Evolutionary conservation across 1,140 invertebrate species (phyloP), one percentile per base, ranked within the genome.

Genomic region (Spodoptera litura): DNA sequence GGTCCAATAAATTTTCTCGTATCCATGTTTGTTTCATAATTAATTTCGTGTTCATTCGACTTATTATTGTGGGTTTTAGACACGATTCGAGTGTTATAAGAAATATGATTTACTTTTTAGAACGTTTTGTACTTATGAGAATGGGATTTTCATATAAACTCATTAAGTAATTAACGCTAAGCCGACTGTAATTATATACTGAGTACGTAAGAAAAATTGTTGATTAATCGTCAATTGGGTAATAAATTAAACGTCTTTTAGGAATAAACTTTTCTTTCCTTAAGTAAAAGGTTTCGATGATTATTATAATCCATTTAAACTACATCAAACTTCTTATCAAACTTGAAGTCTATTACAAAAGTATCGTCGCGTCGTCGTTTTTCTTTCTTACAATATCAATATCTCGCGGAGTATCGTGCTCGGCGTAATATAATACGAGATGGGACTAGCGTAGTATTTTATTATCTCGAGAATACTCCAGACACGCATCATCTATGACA

Each of bases 401-500:
- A 74, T 51, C 44, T 68, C 59, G 55, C 25, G 51, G 59, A 68
- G 75, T 84, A 76, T 80, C 66, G 59, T 78, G 51, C 59, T 62
- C 49, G 31, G 75, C 49, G 77, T 55, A 81, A 81, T 78, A 83
- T 82, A 83, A 82, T 79, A 83, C 44, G 77, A 86, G 81, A 84
- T 78, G 78, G 68, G 58, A 61, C 55, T 66, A 78, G 73, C 79
- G 82, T 87, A 83, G 86, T 87, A 89, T 91, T 91, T 91, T 91
- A 91, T 89, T 89, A 90, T 81, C 81, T 79, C 82, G 84, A 84
- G 83, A 90, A 88, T 87, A 66, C 74, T 82, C 78, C 82, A 88
- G 85, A 85, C 88, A 88, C 88, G 83, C 83, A 87, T 88, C 87
- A 85, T 90, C 82, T 86, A 87, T 86, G 89, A 91, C 86, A 88